Percentiles rank a stretch among this genome's conserved stretches.
phyloP scores from a whole-genome alignment of 1,140 invertebrate genomes.

The Drosophila melanica region DNA sequence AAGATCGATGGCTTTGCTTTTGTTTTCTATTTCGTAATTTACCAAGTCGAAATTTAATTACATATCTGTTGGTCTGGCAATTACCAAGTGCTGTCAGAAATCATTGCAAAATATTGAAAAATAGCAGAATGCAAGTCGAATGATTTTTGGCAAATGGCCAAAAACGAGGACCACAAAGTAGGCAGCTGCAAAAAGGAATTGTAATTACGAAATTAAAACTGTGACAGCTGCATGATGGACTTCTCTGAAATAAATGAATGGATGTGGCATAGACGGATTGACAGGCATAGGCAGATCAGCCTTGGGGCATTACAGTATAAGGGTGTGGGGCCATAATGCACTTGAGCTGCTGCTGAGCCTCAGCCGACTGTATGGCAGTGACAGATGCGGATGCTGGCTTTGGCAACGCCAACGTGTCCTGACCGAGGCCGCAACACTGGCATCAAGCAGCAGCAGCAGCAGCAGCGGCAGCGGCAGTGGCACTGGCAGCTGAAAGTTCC shows the following conservation, averaged over 20 bases:
- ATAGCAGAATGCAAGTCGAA: slow-evolving; percentile 25
- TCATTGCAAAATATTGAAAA: slow-evolving; percentile 75
- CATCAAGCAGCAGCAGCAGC: slow-evolving; percentile 27
- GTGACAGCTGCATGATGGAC: slow-evolving; percentile 76
- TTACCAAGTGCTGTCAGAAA: slow-evolving; percentile 69
- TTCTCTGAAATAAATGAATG: slow-evolving; percentile 74
- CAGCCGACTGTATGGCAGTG: slow-evolving; percentile 53
- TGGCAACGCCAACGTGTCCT: slow-evolving; percentile 62
- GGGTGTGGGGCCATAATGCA: slow-evolving; percentile 32
- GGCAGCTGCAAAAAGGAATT: slow-evolving; percentile 55
- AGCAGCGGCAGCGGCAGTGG: not conserved
- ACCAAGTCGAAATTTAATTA: slow-evolving; percentile 61
- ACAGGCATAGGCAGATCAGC: slow-evolving; percentile 31
- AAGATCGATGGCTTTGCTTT: no score
- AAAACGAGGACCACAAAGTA: slow-evolving; percentile 11
- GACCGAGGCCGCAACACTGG: slow-evolving; percentile 68
- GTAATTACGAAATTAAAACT: slow-evolving; percentile 80
- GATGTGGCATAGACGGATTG: slow-evolving; percentile 56
- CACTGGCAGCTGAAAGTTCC: slow-evolving; percentile 19
- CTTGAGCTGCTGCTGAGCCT: slow-evolving; percentile 54
- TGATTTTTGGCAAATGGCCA: slow-evolving; percentile 57
- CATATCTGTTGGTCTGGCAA: slow-evolving; percentile 56
- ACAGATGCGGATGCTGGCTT: slow-evolving; percentile 63
- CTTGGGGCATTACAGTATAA: slow-evolving; percentile 27
- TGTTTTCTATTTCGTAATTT: not conserved